Percentiles rank a stretch among this genome's conserved stretches.
Conservation (phyloP, 2,113 vertebrate genomes). For the Forbesichthys papilliferus region DNA sequence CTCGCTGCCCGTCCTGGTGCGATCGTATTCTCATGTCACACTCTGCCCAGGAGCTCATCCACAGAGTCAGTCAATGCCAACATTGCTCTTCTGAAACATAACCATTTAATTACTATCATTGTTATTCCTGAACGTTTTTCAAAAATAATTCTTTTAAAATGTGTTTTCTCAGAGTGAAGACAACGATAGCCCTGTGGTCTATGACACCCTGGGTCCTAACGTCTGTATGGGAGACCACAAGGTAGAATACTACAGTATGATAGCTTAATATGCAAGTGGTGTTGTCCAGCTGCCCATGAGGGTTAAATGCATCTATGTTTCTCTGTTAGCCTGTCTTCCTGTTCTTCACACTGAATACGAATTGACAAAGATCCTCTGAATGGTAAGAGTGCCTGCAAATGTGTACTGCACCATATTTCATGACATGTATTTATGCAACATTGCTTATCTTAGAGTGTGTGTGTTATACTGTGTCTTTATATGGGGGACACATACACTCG, state of each 20-base stretch:
- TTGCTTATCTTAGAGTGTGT: slow-evolving; percentile 13
- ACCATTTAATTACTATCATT: background rate
- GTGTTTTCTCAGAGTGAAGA: slow-evolving; percentile 58
- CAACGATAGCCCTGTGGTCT: slow-evolving; percentile 55
- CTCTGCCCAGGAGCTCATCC: slow-evolving; percentile 58
- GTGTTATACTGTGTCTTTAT: background rate
- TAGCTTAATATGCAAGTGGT: background rate
- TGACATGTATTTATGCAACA: background rate
- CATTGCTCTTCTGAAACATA: background rate
- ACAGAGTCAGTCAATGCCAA: slow-evolving; percentile 61
- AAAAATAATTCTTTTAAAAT: slow-evolving; percentile 1
- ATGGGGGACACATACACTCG: background rate
- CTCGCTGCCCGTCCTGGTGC: slow-evolving; percentile 84
- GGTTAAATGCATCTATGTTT: slow-evolving; percentile 16
- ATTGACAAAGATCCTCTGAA: slow-evolving; percentile 52
- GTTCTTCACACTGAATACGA: slow-evolving; percentile 76
- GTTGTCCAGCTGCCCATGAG: background rate
- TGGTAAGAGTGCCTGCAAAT: slow-evolving; percentile 48
- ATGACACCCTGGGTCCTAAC: slow-evolving; percentile 76
- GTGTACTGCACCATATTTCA: background rate
- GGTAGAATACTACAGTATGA: slow-evolving; percentile 64
- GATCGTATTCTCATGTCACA: slow-evolving; percentile 83
- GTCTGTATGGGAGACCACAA: slow-evolving; percentile 87
- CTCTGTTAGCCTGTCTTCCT: slow-evolving; percentile 78
- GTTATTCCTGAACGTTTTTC: background rate